phyloP scores from a whole-genome alignment of 2,888 invertebrate species.

The Ochlodes sylvanus region DNA sequence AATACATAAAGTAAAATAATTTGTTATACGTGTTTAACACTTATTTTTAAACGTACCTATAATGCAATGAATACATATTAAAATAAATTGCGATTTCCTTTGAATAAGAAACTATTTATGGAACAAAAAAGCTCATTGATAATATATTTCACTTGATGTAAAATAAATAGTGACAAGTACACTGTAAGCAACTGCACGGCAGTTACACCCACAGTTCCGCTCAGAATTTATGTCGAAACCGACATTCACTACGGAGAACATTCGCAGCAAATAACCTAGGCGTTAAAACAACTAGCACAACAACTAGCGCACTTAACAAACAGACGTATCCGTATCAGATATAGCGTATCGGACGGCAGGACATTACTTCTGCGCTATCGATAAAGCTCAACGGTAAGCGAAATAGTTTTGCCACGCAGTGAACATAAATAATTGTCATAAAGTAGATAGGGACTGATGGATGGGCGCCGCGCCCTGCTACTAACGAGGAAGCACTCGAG shows the following conservation, averaged over 20 bases:
- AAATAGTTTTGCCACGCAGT: constrained; percentile 79
- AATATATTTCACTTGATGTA: constrained; percentile 53
- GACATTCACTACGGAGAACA: constrained; percentile 78
- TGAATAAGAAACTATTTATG: constrained; percentile 44
- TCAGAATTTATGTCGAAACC: constrained; percentile 82
- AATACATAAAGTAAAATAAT: background rate
- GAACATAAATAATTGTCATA: constrained; percentile 85
- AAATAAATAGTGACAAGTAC: constrained; percentile 72
- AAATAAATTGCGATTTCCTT: constrained; percentile 19
- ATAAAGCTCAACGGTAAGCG: constrained; percentile 84
- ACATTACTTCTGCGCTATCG: constrained; percentile 83
- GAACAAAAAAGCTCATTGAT: constrained; percentile 57
- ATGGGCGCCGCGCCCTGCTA: constrained; percentile 58
- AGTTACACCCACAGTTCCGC: constrained; percentile 82
- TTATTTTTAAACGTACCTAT: background rate
- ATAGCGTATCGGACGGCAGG: constrained; percentile 79
- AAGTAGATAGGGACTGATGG: constrained; percentile 80
- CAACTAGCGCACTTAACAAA: constrained; percentile 83
- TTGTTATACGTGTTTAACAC: too few relatives aligned
- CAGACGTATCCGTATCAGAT: constrained; percentile 84
- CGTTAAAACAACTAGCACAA: constrained; percentile 82
- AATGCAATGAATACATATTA: background rate
- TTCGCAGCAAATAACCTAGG: constrained; percentile 81
- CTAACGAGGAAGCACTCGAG: constrained; percentile 70
- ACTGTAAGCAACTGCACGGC: constrained; percentile 69